Conservation (phyloP, 1,140 invertebrate genomes). For the Pseudomyrmex gracilis region DNA sequence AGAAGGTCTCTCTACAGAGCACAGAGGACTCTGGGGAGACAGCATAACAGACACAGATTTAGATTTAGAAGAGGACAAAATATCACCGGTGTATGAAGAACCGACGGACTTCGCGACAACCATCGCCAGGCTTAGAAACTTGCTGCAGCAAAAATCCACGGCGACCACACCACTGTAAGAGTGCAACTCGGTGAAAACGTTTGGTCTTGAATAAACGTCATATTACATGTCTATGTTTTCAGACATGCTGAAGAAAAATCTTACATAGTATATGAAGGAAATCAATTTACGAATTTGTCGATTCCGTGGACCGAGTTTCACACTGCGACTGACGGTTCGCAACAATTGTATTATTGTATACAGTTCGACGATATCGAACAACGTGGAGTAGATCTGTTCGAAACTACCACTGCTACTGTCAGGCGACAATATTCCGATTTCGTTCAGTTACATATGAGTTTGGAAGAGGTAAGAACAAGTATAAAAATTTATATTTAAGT, state of each 20-base stretch:
- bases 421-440: conserved; percentile 82
- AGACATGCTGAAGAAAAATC: conserved; percentile 81
- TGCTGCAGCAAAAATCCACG: conserved; percentile 88
- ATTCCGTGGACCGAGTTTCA: conserved; percentile 83
- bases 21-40: conserved; percentile 81
- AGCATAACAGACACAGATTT: conserved; percentile 74
- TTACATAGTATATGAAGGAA: conserved; percentile 78
- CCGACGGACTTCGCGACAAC: conserved; percentile 90
- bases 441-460: conserved; percentile 78
- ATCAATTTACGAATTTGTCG: conserved; percentile 79
- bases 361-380: conserved; percentile 83
- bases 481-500: neutral
- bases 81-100: conserved; percentile 89
- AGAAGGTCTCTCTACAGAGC: conserved; percentile 76
- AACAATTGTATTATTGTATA: conserved; percentile 83
- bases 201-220: neutral
- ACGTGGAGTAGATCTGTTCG: conserved; percentile 80
- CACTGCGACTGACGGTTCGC: conserved; percentile 81
- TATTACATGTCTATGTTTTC: conserved; percentile 36
- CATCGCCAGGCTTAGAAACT: conserved; percentile 89
- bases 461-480: conserved; percentile 76
- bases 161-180: conserved; percentile 82
- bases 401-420: conserved; percentile 81
- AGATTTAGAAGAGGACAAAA: conserved; percentile 78
- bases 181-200: too few relatives aligned